A percentile compares a stretch with the other conserved stretches of the same genome.
phyloP scores from a whole-genome alignment of 2,797 vertebrate genomes.

The Chrysocyon brachyurus region DNA sequence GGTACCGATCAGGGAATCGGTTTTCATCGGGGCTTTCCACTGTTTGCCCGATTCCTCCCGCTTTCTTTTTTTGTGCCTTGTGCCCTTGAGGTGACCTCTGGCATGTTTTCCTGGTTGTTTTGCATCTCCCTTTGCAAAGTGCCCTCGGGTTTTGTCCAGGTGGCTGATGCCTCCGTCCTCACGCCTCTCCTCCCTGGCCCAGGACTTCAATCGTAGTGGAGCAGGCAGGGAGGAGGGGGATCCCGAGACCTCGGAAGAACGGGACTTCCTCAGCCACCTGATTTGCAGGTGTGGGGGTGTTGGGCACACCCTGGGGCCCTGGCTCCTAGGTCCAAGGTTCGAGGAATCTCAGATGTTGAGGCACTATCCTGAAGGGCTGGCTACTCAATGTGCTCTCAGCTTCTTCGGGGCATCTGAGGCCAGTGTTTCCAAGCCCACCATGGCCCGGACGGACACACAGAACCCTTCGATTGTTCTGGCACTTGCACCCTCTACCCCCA shows the following conservation, averaged over 20 bases:
- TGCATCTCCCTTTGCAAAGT: constrained; percentile 89
- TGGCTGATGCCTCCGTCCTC: constrained; percentile 33
- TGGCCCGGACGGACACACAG: background rate
- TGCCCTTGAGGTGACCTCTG: constrained; percentile 92
- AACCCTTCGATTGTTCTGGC: constrained; percentile 43
- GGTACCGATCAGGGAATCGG: constrained; percentile 91
- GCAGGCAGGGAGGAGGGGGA: background rate
- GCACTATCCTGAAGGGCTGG: background rate
- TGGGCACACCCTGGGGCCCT: background rate
- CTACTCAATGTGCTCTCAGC: background rate
- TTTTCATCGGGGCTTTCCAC: constrained; percentile 89
- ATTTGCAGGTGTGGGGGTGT: background rate
- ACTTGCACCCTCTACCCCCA: background rate
- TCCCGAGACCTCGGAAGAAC: background rate
- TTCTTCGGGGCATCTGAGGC: background rate
- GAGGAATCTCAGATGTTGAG: background rate
- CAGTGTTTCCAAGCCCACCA: background rate
- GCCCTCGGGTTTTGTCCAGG: constrained; percentile 86
- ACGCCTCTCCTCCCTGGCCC: background rate
- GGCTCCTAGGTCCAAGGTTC: background rate
- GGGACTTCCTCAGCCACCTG: background rate
- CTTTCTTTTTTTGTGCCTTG: constrained; percentile 95
- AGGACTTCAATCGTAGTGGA: constrained; percentile 25
- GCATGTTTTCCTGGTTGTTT: constrained; percentile 88
- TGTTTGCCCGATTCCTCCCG: constrained; percentile 90